Percentiles rank a stretch among this genome's conserved stretches.
Conservation (phyloP, 2,888 invertebrate genomes). For the Rosalia funebris region DNA sequence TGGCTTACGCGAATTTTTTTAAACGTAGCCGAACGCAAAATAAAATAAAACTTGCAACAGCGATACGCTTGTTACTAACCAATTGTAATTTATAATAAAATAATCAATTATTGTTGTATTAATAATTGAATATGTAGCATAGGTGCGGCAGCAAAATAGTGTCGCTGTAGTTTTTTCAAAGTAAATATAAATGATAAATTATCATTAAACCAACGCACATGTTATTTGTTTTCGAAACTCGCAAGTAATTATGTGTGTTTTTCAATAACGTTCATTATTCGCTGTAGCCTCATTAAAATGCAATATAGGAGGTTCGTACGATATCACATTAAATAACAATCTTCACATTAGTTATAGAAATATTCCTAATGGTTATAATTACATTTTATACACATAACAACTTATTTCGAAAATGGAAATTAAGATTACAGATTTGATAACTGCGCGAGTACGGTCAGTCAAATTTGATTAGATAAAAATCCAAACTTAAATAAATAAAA, state of each 20-base stretch:
- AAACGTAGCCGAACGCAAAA: background rate
- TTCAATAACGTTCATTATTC: background rate
- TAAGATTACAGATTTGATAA: background rate
- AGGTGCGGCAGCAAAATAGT: slow-evolving; percentile 23
- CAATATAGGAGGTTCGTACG: slow-evolving; percentile 7
- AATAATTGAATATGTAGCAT: slow-evolving; percentile 21
- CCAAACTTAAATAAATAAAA: background rate
- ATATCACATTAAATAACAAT: slow-evolving; percentile 2
- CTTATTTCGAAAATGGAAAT: background rate
- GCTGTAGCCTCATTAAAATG: slow-evolving; percentile 8
- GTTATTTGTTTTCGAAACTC: slow-evolving; percentile 16
- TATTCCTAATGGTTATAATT: slow-evolving; percentile 12
- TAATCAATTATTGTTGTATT: slow-evolving; percentile 28
- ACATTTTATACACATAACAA: background rate
- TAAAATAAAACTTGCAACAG: slow-evolving; percentile 3
- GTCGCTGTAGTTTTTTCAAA: slow-evolving; percentile 17
- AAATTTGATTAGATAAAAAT: too few relatives aligned
- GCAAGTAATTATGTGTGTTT: slow-evolving; percentile 10
- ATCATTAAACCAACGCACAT: slow-evolving; percentile 25
- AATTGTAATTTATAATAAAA: slow-evolving; percentile 25
- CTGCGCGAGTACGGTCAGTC: too few relatives aligned
- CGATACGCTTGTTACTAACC: slow-evolving; percentile 9
- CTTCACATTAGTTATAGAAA: slow-evolving; percentile 2
- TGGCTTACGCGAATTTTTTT: slow-evolving; percentile 4
- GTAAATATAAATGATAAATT: slow-evolving; percentile 27